Conservation (phyloP, 2,113 vertebrate species). For the Chamaetylas fuelleborni region DNA sequence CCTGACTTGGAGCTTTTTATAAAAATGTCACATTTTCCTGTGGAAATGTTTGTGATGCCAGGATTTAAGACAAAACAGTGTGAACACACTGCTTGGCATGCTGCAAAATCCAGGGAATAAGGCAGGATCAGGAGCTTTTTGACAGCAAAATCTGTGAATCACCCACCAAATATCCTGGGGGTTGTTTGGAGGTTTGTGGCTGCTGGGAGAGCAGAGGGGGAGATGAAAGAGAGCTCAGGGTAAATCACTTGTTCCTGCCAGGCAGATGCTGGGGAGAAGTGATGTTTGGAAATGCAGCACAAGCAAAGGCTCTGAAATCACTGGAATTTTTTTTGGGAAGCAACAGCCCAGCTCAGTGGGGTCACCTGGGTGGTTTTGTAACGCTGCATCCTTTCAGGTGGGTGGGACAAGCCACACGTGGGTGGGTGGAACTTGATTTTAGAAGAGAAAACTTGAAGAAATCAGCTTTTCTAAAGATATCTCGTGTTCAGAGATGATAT, state of each 20-base stretch:
- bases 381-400: not conserved
- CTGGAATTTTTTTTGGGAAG: not conserved
- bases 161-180: not conserved
- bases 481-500: not conserved
- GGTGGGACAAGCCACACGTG: not conserved
- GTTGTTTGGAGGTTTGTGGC: not conserved
- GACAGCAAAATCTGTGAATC: constrained; percentile 13
- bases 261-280: not conserved
- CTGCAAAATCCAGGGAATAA: not conserved
- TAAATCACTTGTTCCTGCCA: not conserved
- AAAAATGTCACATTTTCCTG: not conserved
- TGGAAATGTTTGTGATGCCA: not conserved
- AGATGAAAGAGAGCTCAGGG: not conserved
- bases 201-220: not conserved
- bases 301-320: not conserved
- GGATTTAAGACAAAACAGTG: not conserved
- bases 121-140: not conserved
- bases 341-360: not conserved
- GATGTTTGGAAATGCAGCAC: not conserved
- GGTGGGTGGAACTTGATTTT: constrained; percentile 1
- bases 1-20: not conserved
- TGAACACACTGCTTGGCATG: not conserved
- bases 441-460: not conserved
- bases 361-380: not conserved
- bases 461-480: not conserved